Percentiles rank a stretch among this genome's conserved stretches.
Evolutionary conservation across 2,113 vertebrate genomes (phyloP).

Genomic region (Machaerirhynchus nigripectus): DNA sequence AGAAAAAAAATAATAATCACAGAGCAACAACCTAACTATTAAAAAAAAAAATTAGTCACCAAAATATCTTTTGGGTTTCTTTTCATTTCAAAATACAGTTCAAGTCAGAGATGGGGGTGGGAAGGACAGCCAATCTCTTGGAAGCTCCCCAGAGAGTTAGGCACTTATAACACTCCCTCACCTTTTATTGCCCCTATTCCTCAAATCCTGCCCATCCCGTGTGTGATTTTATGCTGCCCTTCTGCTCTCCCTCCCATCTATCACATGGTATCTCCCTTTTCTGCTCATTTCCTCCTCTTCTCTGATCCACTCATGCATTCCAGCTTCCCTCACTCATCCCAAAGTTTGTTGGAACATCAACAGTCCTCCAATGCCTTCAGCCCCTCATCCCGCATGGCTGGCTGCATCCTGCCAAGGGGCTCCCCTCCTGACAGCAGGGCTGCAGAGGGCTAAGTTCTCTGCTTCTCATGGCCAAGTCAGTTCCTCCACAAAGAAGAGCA

Average conservation of each 20-base stretch:
- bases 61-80: background rate
- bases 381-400: background rate
- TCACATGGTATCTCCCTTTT: background rate
- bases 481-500: background rate
- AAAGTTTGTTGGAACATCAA: background rate
- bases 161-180: background rate
- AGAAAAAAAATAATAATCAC: background rate
- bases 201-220: background rate
- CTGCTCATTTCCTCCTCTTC: background rate
- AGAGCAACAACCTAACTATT: background rate
- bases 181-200: slow-evolving; percentile 16
- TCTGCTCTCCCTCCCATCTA: slow-evolving; percentile 15
- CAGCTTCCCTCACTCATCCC: background rate
- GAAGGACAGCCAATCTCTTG: background rate
- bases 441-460: background rate
- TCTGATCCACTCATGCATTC: background rate
- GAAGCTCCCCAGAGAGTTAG: background rate
- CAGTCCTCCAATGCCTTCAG: background rate
- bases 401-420: background rate
- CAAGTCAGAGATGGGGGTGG: background rate
- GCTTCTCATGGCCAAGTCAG: background rate
- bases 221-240: background rate
- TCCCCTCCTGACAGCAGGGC: background rate
- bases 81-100: background rate
- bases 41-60: background rate